Evolutionary conservation across 2,113 vertebrate species (phyloP).

Genomic region (Sprattus sprattus): DNA sequence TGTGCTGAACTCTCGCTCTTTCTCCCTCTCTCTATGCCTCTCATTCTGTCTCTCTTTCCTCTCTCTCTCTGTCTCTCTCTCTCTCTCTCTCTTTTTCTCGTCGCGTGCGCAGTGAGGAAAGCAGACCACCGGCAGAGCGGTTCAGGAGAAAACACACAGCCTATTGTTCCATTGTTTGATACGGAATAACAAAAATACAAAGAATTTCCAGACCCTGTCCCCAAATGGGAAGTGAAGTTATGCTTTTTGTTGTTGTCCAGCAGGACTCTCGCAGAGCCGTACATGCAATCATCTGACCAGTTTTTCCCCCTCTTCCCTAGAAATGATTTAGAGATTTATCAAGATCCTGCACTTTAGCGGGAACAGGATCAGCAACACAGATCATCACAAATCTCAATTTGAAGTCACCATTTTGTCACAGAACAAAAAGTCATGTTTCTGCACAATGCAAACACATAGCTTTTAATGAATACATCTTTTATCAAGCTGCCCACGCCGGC

Average conservation of each 20-base stretch:
- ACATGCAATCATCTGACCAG: not conserved
- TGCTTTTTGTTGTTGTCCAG: conserved; percentile 53
- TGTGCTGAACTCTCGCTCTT: not conserved
- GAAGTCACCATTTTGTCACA: not conserved
- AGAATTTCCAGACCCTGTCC: conserved; percentile 67
- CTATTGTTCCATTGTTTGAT: conserved; percentile 78
- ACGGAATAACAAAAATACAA: conserved; percentile 70
- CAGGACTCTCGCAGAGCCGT: not conserved
- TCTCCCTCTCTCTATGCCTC: not conserved
- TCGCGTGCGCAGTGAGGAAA: conserved; percentile 31
- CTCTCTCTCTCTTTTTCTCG: conserved; percentile 13
- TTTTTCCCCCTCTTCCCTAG: not conserved
- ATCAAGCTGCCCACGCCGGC: not conserved
- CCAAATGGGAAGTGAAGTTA: conserved; percentile 62
- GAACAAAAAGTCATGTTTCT: not conserved
- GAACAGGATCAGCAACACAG: not conserved
- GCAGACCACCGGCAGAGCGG: conserved; percentile 52
- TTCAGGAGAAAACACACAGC: conserved; percentile 50
- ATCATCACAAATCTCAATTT: not conserved
- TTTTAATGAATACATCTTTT: not conserved
- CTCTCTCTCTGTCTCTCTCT: not conserved
- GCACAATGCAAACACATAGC: not conserved
- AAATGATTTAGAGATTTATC: not conserved
- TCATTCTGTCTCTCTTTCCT: not conserved
- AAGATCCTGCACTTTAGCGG: not conserved